These are phyloP conservation scores for Rhadina sibilatrix DNA, from an alignment of 2,113 vertebrate genomes.

Conservation along the genomic window DNA sequence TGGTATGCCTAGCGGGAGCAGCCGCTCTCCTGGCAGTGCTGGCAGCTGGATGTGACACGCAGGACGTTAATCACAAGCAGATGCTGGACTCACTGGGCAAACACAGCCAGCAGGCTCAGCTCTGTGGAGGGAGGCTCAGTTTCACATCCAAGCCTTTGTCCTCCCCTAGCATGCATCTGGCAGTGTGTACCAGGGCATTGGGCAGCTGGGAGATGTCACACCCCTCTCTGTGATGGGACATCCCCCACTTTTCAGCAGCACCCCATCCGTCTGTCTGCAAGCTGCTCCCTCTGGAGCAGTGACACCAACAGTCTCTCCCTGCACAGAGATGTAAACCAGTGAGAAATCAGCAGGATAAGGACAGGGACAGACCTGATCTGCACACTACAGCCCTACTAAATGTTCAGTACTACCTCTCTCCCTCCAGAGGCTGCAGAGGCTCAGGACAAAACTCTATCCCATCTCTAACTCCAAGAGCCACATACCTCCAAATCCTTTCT, in stretches of 20 bases:
- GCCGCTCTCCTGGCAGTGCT: not conserved
- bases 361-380: not conserved
- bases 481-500: not conserved
- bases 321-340: not conserved
- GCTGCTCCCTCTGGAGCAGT: not conserved
- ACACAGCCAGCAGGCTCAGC: not conserved
- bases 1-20: not conserved
- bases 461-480: not conserved
- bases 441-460: not conserved
- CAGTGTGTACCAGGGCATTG: not conserved
- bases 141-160: not conserved
- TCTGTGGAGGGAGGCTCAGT: not conserved
- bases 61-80: not conserved
- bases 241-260: not conserved
- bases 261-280: not conserved
- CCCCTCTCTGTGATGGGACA: not conserved
- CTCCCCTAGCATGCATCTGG: not conserved
- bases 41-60: not conserved
- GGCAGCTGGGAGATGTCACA: not conserved
- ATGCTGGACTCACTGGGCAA: not conserved
- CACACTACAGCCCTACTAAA: not conserved
- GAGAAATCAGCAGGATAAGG: not conserved
- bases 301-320: not conserved
- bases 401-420: not conserved
- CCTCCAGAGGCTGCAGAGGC: not conserved